Percentiles rank a stretch among this genome's conserved stretches.
Evolutionary conservation across 2,888 invertebrate genomes (phyloP).

Genomic region (Agrotis clavis): DNA sequence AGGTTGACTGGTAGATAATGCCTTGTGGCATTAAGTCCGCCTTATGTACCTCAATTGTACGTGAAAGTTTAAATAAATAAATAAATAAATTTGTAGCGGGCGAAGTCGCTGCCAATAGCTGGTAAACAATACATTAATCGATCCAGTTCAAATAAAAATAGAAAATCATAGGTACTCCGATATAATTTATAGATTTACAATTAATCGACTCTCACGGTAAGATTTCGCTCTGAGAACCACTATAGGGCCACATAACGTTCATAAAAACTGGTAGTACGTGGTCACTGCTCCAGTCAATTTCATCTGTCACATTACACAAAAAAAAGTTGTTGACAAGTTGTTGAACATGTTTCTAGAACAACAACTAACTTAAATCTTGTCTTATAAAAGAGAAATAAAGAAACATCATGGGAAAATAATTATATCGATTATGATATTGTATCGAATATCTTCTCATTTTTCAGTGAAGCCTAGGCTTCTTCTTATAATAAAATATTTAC

Average conservation of each 20-base stretch:
- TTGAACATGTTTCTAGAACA: constrained; percentile 46
- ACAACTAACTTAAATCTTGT: constrained; percentile 56
- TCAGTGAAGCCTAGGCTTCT: background rate
- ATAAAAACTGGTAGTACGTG: constrained; percentile 55
- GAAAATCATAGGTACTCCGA: constrained; percentile 45
- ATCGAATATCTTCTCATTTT: constrained; percentile 41
- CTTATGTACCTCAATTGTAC: too few species aligned
- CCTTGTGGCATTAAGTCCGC: too few species aligned
- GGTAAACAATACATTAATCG: constrained; percentile 17
- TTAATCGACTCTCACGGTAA: constrained; percentile 56
- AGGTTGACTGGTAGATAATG: too few species aligned
- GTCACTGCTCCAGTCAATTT: constrained; percentile 51
- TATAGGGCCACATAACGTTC: constrained; percentile 37
- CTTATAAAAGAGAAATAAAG: constrained; percentile 56
- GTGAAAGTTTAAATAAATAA: too few species aligned
- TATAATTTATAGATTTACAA: constrained; percentile 45
- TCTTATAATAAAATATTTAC: background rate
- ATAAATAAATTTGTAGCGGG: too few species aligned
- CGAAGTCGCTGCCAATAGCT: too few species aligned
- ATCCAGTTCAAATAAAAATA: constrained; percentile 48
- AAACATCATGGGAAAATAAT: constrained; percentile 51
- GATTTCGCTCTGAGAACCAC: constrained; percentile 54
- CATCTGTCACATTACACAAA: constrained; percentile 57
- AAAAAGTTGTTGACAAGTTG: constrained; percentile 58
- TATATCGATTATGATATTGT: constrained; percentile 17